Base-by-base conservation (phyloP, 1,140 invertebrate species). In the Philaenus spumarius region DNA sequence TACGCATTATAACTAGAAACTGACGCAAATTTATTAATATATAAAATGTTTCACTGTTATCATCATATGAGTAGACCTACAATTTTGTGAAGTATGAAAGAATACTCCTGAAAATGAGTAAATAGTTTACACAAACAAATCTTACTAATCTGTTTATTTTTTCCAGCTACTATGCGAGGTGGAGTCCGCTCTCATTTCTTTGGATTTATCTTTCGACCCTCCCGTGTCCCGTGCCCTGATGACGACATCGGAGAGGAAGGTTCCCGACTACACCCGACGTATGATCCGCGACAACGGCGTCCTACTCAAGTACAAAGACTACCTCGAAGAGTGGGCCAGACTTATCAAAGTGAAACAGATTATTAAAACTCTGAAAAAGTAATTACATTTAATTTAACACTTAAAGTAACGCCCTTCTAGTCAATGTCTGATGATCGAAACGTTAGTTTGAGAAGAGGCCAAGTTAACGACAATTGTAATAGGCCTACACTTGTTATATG, bases 251-350 rank as follows among this genome's bases (percentile, higher is more conserved):
- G 73, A 77, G 47, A 64, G 74, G 9, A 50, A 73, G 4, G 70
- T 73, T 0, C 24, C 69, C 1, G 72, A 75, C 37, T 67, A 73
- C 9, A 77, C 75, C 0, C 64, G 69, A 42, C 62, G 72, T 20
- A 64, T 73, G 15, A 58, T 76, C 5, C 67, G 76, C 0, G 76
- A 76, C 52, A 77, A 74, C 74, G 75, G 74, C 2, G 64, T 77
- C 6, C 46, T 77, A 11, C 50, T 74, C 30, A 77, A 76, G 52
- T 77, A 77, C 63, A 72, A 65, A 24, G 68, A 75, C 55, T 77
- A 40, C 40, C 45, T 57, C 4, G 23, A 22, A 15, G 55, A 26
- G 24, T 57, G 55, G 43, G 30, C 39, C 39, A 19, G 23, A 19
- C 45, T 55, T 14, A 54, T 47, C 50, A 35, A 19, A 17, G 52